These are phyloP conservation scores for Petromus typicus DNA, from an alignment of 2,113 vertebrate species.

Conservation along the genomic window DNA sequence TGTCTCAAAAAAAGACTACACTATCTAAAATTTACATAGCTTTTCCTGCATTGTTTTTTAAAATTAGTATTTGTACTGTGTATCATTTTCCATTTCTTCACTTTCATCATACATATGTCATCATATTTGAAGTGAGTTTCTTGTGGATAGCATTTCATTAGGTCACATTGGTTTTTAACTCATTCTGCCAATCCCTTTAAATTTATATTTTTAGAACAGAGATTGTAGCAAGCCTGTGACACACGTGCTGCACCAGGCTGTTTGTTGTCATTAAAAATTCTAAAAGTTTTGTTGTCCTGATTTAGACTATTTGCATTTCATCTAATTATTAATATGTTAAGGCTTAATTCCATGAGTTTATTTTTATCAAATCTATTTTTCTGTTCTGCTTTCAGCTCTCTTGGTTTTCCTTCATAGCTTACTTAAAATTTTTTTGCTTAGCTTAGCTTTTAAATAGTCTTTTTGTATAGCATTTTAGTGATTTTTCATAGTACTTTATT, in stretches of 20 bases:
- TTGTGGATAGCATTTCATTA: neutral
- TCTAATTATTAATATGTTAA: neutral
- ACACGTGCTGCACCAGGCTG: neutral
- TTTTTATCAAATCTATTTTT: conserved; percentile 32
- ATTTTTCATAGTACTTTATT: neutral
- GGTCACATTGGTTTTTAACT: neutral
- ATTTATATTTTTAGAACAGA: neutral
- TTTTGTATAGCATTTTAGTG: conserved; percentile 22
- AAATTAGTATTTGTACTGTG: neutral
- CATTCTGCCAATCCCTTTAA: neutral
- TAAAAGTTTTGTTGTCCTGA: neutral
- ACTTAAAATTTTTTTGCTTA: neutral
- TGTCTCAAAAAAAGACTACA: no score
- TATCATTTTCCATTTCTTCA: neutral
- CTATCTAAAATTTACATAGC: neutral
- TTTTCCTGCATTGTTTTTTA: neutral
- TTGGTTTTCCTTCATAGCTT: neutral
- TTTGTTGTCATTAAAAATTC: neutral
- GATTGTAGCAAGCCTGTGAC: neutral
- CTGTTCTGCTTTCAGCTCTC: neutral
- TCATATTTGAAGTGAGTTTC: neutral
- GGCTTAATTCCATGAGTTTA: neutral
- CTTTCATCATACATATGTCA: neutral
- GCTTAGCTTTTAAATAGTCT: neutral
- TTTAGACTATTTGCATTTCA: neutral